A percentile compares a stretch with the other conserved stretches of the same genome.
Evolutionary conservation across 2,888 invertebrate genomes (phyloP).

Genomic region (Tenthredo amoena): DNA sequence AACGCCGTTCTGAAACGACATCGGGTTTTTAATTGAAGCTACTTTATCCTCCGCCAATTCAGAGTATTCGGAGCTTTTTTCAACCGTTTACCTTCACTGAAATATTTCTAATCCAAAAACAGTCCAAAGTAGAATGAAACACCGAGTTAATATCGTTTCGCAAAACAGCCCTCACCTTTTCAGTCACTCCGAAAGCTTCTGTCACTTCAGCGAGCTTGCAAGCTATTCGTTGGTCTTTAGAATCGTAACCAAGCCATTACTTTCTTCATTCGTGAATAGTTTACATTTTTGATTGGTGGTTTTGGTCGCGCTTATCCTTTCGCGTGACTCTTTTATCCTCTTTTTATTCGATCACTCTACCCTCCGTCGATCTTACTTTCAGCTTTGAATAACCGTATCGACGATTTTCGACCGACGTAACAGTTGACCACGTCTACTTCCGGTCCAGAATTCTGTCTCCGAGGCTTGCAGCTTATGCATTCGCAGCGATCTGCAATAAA

Average conservation of each 20-base stretch:
- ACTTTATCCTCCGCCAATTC: not conserved
- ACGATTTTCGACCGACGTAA: slow-evolving; percentile 34
- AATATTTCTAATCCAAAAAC: not conserved
- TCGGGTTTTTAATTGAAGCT: not conserved
- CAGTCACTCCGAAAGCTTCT: not conserved
- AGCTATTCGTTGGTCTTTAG: not conserved
- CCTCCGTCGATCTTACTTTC: slow-evolving; percentile 20
- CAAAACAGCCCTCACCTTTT: not conserved
- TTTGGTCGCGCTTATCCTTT: not conserved
- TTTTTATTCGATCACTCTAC: not conserved
- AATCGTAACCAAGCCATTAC: slow-evolving; percentile 28
- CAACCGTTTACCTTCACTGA: not conserved
- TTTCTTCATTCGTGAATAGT: not conserved
- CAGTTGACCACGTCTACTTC: slow-evolving; percentile 33
- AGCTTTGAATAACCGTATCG: slow-evolving; percentile 33
- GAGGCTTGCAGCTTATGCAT: slow-evolving; percentile 51
- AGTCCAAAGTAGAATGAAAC: not conserved
- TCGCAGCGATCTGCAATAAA: slow-evolving; percentile 52
- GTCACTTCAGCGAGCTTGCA: not conserved
- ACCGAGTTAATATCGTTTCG: not conserved
- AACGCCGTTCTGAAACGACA: not conserved
- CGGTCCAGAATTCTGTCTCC: slow-evolving; percentile 31
- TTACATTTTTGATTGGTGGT: slow-evolving; percentile 47
- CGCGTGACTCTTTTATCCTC: not conserved
- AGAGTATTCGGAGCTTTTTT: not conserved